Conservation (phyloP, 2,888 invertebrate genomes). For the Pogonocherus hispidulus region DNA sequence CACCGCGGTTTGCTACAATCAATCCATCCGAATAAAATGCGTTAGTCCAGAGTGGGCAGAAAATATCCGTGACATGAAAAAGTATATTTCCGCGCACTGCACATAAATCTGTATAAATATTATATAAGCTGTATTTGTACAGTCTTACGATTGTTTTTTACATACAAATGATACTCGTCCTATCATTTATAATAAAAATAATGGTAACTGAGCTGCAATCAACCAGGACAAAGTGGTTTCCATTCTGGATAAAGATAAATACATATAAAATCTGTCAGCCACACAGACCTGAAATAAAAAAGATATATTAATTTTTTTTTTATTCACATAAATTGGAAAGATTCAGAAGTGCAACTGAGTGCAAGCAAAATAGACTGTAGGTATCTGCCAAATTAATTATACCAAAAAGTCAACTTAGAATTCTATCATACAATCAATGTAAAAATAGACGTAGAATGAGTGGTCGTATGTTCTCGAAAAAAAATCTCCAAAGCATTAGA, state of each 20-base stretch:
- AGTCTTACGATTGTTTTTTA: conserved; percentile 6
- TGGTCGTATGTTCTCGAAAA: too few species aligned
- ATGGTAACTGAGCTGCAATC: conserved; percentile 41
- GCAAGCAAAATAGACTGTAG: too few species aligned
- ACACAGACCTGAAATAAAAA: conserved; percentile 26
- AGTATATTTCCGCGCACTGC: too few species aligned
- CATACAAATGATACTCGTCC: conserved; percentile 10
- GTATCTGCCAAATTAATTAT: too few species aligned
- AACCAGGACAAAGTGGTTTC: conserved; percentile 31
- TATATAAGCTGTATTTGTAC: background rate
- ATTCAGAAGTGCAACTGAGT: too few species aligned
- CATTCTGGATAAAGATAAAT: conserved; percentile 19
- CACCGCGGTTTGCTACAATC: background rate
- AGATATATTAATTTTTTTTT: too few species aligned
- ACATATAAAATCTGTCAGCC: conserved; percentile 20
- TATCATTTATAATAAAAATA: conserved; percentile 32
- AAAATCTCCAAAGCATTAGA: too few species aligned
- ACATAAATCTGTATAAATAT: background rate
- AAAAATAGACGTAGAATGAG: too few species aligned
- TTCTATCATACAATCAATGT: too few species aligned
- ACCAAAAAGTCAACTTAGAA: too few species aligned
- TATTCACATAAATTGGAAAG: too few species aligned
- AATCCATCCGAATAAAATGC: background rate
- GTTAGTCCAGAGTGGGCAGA: background rate
- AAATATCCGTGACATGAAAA: too few species aligned